Evolutionary conservation across 1,140 invertebrate genomes (phyloP), one percentile per base, ranked within the genome.

Genomic region (Trachymyrmex septentrionalis): DNA sequence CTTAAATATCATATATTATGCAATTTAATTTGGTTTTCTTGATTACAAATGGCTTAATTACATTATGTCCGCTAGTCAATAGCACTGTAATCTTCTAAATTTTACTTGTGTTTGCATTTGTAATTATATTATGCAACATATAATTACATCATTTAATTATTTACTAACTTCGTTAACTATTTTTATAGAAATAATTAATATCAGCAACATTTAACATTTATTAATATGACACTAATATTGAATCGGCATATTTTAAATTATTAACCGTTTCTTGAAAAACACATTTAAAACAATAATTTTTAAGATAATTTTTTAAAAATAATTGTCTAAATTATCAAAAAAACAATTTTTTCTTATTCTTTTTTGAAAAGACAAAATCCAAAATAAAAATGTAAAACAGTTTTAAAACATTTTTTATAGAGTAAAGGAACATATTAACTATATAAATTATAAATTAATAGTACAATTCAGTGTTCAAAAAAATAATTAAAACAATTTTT

Each of bases 31-130:
- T 71, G 59, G 21, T 72, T 61, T 55, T 19, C 6, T 71, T 48
- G 19, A 72, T 73, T 82, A 82, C 24, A 72, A 19, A 30, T 44
- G 34, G n/a, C 5, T 61, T 73, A 82, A 73, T 82, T 80, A 44
- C 30, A 57, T 38, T 38, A 73, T 5, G 14, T 59, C 21, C 4
- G 67, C 34, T 48, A 59, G 34, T 72, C 34, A 57, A 57, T 34
- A 57, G 19, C 21, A 48, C n/a, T n/a, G 7, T n/a, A 67, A 57
- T 21, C 67, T 73, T 59, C 9, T 72, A n/a, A 44, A 30, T 67
- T 82, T 82, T 59, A 82, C 73, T 57, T 24, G 4, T 64, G 14
- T 19, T 10, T 57, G 10, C 16, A 59, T 72, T 82, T 16, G 16
- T 30, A 38, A 82, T 82, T 59, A 59, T 7, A 38, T 21, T 7